Base-by-base conservation (phyloP, 2,888 invertebrate genomes). In the Cerceris ruficornis region DNA sequence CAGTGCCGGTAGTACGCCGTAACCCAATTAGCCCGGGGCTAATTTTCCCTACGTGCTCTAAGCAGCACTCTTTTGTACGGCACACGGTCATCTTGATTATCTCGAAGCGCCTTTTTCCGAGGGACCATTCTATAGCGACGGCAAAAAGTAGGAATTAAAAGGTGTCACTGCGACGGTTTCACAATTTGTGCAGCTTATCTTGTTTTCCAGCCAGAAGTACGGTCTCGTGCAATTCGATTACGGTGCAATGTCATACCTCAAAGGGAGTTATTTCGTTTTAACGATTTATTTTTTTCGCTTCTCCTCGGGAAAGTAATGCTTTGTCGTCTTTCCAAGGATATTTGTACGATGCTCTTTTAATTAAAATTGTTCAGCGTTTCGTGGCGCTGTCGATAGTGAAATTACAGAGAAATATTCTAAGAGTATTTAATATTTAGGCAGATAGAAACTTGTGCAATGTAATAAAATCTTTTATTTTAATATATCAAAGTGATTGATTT, bases 1-100 rank as follows among this genome's bases (percentile, higher is more conserved):
- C 28, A 60, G 60, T 50, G 11, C 50, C 49, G 68, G 66, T 55
- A 59, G 67, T 65, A 55, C 72, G 69, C 46, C 28, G 78, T 86
- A 82, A 83, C 82, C 83, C 81, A 86, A 87, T 86, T 86, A 86
- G 76, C 78, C 74, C 46, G 43, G 17, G 58, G 75, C 79, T 86
- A 87, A 86, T 86, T 85, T 76, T 46, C 77, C 66, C 75, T 77
- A 80, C 81, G 86, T 78, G 86, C 80, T 74, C 74, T 67, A 71
- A 62, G 59, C 66, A 54, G 60, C 42, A 58, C 76, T 79, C 75
- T 77, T 80, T 80, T 67, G 76, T 73, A 39, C 49, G 62, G 77
- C 69, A 39, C 46, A 76, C 55, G 70, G 75, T 78, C 80, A 82
- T 80, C 82, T 81, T 83, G 81, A 83, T 85, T 82, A 82, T 78